Base-by-base conservation (phyloP, 2,113 vertebrate genomes). In the Apistogramma diplotaenia region DNA sequence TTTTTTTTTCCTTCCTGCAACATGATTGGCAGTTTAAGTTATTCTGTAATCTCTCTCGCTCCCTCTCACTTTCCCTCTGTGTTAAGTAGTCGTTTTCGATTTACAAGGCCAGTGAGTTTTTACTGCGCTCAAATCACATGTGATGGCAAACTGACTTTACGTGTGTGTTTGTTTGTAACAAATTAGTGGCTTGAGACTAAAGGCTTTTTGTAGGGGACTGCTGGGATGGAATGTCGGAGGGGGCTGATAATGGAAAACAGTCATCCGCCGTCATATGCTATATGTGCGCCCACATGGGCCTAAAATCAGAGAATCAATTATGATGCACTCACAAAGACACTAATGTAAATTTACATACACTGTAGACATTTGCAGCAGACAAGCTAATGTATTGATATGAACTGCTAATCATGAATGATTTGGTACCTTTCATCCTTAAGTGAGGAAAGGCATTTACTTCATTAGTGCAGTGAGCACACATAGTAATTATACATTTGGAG, bases 211-310 rank as follows among this genome's bases (percentile, higher is more conserved):
- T 37, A 10, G 46, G 5, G 25, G 82, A 46, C 8, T 3, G 37
- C 55, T 49, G 31, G 40, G 62, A n/a, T 40, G 9, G 58, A 71
- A 72, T 18, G 74, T 54, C 40, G 60, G 84, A 51, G 27, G 5
- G 25, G 29, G 37, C 9, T 62, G 75, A 82, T 87, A 87, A 89
- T 85, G 51, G 60, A 78, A 89, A 90, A 87, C 84, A 84, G 71
- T 83, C 58, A 54, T 57, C 27, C 23, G 2, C 21, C 67, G 31
- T 81, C 71, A 33, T 31, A 54, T 43, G 70, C 56, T 75, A 60
- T 67, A 74, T 33, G 33, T 43, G 55, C 16, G n/a, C 49, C 2
- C 72, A 72, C 27, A 46, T 27, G 18, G 11, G 25, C 2, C 58
- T 27, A 58, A 67, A 71, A 56, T 62, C 35, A 3, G 10, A 61